phyloP scores from a whole-genome alignment of 1,140 invertebrate species.

The Aethina tumida region DNA sequence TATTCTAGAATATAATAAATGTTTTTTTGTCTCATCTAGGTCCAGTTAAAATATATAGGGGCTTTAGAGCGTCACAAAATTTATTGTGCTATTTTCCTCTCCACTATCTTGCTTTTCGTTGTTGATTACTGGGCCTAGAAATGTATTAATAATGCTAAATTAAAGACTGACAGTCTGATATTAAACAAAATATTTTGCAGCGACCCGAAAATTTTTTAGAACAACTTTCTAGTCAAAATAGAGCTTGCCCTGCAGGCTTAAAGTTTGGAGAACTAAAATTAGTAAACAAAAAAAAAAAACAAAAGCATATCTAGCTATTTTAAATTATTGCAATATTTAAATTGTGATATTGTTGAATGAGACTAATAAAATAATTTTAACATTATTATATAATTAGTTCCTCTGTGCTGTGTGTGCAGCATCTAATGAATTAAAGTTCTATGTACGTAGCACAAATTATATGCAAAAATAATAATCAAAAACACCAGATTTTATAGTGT shows the following conservation, averaged over 20 bases:
- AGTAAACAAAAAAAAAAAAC: slow-evolving; percentile 13
- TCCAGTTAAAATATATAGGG: slow-evolving; percentile 3
- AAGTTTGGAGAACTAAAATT: neutral
- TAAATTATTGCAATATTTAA: slow-evolving; percentile 37
- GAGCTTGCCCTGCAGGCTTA: too few relatives aligned
- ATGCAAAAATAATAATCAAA: slow-evolving; percentile 6
- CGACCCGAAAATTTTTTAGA: slow-evolving; percentile 4
- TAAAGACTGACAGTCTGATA: too few relatives aligned
- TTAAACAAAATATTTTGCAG: slow-evolving; percentile 1
- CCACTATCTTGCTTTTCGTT: neutral
- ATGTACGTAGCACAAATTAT: neutral
- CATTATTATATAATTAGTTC: slow-evolving; percentile 35
- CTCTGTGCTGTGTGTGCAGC: slow-evolving; percentile 25
- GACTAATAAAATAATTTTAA: slow-evolving; percentile 34
- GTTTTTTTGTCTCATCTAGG: too few relatives aligned
- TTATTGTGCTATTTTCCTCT: neutral
- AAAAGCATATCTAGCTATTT: slow-evolving; percentile 33
- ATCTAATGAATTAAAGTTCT: slow-evolving; percentile 11
- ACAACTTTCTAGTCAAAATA: neutral
- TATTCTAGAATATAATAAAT: too few relatives aligned
- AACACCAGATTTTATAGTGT: neutral
- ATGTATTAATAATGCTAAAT: slow-evolving; percentile 3
- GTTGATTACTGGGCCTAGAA: neutral
- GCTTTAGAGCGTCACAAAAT: neutral
- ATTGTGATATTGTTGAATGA: slow-evolving; percentile 38